These are phyloP conservation scores for Mythimna lalbum DNA, from an alignment of 2,888 invertebrate genomes.

Conservation along the genomic window DNA sequence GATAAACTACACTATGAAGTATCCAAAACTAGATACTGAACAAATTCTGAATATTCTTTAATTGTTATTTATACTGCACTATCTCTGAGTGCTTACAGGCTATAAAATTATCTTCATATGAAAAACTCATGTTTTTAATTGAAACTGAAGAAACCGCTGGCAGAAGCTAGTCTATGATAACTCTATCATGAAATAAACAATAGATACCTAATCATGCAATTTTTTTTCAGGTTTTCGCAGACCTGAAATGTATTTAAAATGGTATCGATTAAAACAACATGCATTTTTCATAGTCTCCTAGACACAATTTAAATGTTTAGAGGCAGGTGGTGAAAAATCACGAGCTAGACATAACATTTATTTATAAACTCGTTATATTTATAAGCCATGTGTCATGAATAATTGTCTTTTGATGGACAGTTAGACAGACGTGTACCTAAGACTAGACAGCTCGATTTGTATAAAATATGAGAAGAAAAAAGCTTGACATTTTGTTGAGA, in stretches of 20 bases:
- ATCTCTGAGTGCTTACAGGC: too few relatives aligned
- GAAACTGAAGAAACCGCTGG: too few relatives aligned
- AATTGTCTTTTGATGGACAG: slow-evolving; percentile 51
- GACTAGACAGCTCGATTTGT: slow-evolving; percentile 24
- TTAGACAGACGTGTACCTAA: slow-evolving; percentile 18
- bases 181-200: background rate
- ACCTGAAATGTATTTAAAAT: slow-evolving; percentile 3
- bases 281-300: slow-evolving; percentile 37
- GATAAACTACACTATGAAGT: too few relatives aligned
- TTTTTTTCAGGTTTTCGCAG: background rate
- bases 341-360: slow-evolving; percentile 11
- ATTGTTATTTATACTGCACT: too few relatives aligned
- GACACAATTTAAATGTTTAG: slow-evolving; percentile 39
- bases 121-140: too few relatives aligned
- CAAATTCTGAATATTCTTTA: too few relatives aligned
- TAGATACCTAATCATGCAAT: too few relatives aligned
- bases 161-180: too few relatives aligned
- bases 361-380: slow-evolving; percentile 28
- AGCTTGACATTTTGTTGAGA: background rate
- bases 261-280: slow-evolving; percentile 11
- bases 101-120: too few relatives aligned
- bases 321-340: slow-evolving; percentile 36
- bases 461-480: slow-evolving; percentile 15
- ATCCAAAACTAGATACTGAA: too few relatives aligned
- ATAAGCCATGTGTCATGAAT: slow-evolving; percentile 40